phyloP scores from a whole-genome alignment of 2,113 vertebrate species.

The Pachypanchax playfairii region DNA sequence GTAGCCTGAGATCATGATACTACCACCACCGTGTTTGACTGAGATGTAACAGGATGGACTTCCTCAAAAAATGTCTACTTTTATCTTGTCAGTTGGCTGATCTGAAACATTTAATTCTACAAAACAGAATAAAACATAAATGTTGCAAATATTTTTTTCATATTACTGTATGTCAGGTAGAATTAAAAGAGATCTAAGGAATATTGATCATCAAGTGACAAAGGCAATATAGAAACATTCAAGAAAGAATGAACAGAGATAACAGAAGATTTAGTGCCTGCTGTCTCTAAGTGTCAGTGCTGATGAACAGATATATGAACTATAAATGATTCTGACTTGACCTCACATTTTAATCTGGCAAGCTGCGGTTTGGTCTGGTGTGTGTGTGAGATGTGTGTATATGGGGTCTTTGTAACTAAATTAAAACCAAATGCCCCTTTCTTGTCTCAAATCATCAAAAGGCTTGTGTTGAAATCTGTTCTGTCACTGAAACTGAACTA shows the following conservation, averaged over 20 bases:
- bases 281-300: not conserved
- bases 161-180: no score
- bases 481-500: slow-evolving; percentile 53
- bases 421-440: slow-evolving; percentile 50
- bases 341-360: slow-evolving; percentile 32
- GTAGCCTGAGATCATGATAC: no score
- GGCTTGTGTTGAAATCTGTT: slow-evolving; percentile 39
- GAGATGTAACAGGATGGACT: no score
- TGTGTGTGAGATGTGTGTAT: not conserved
- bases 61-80: no score
- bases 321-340: slow-evolving; percentile 26
- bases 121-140: no score
- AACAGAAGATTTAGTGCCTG: not conserved
- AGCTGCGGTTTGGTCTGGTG: not conserved
- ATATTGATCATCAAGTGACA: not conserved
- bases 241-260: not conserved
- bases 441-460: slow-evolving; percentile 51
- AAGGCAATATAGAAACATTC: not conserved
- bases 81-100: no score
- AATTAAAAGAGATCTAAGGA: no score
- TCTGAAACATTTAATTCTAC: no score
- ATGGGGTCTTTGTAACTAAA: slow-evolving; percentile 31
- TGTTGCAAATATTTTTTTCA: no score
- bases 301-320: not conserved
- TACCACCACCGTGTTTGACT: no score